Base-by-base conservation (phyloP, 2,113 vertebrate genomes). In the Mirza zaza region DNA sequence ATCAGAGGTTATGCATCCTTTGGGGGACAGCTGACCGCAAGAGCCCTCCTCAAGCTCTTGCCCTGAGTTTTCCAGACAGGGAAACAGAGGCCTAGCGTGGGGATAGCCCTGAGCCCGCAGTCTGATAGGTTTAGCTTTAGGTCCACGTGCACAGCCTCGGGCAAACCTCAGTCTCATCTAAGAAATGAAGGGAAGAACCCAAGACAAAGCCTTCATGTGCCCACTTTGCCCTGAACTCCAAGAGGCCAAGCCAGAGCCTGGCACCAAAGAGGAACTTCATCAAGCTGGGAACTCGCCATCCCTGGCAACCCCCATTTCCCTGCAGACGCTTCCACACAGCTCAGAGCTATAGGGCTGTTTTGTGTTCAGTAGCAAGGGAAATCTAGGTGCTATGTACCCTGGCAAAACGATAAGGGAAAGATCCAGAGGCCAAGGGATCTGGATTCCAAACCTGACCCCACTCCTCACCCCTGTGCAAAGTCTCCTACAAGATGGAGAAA, bases 391-490 rank as follows among this genome's bases (percentile, higher is more conserved):
- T 42, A 20, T 27, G 29, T 34, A 9, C 8, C 36, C 6, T 52
- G 15, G 42, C 5, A 50, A 42, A 4, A 29, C 21, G 39, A 68
- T 21, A 79, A 57, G 50, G 45, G 32, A n/a, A 82, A 45, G 42
- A 48, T 11, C 18, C 36, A 48, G 15, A 36, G 4, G 48, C 59
- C 0, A 1, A 93, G 32, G 32, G 32, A 55, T 1, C 5, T 23
- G n/a, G 59, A 29, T 29, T 55, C 32, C 48, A 57, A 17, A 6
- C 6, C 55, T 4, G 34, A n/a, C 21, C 7, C 27, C 55, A 52
- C 1, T 9, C 13, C 4, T 71, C 34, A 27, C 13, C 42, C 32
- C 39, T 0, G 8, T 12, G 10, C 5, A 0, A 17, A 48, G 39
- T 13, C 36, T 17, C 57, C 70, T 4, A 5, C 1, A 23, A n/a